phyloP scores from a whole-genome alignment of 2,113 vertebrate species.

The Nematolebias whitei region DNA sequence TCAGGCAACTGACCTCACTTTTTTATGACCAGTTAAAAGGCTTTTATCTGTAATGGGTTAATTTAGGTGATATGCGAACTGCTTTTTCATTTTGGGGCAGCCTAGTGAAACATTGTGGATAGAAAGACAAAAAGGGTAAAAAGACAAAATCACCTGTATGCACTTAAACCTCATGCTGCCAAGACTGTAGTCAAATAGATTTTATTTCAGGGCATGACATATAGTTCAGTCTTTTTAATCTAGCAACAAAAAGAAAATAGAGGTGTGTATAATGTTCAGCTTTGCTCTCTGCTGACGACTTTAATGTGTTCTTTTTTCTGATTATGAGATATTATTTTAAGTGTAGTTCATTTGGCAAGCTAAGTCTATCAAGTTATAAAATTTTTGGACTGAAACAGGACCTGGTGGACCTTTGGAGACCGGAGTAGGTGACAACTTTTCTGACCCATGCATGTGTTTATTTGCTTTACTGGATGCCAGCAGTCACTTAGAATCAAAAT shows the following conservation, averaged over 20 bases:
- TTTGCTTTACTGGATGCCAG: not conserved
- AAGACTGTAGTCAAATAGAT: not conserved
- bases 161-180: not conserved
- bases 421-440: not conserved
- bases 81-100: constrained; percentile 27
- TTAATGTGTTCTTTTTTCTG: not conserved
- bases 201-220: too few relatives aligned
- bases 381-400: not conserved
- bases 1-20: constrained; percentile 26
- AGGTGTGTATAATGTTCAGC: too few relatives aligned
- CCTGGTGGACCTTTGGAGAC: not conserved
- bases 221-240: too few relatives aligned
- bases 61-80: constrained; percentile 42
- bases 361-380: not conserved
- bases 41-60: constrained; percentile 42
- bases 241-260: too few relatives aligned
- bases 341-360: not conserved
- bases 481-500: too few relatives aligned
- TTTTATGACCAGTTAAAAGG: constrained; percentile 33
- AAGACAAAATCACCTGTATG: not conserved
- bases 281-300: not conserved
- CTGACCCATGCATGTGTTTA: too few relatives aligned
- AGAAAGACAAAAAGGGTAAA: constrained; percentile 29
- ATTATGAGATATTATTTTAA: not conserved
- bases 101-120: constrained; percentile 38